Base-by-base conservation (phyloP, 2,113 vertebrate genomes). In the Muntiacus muntjak region DNA sequence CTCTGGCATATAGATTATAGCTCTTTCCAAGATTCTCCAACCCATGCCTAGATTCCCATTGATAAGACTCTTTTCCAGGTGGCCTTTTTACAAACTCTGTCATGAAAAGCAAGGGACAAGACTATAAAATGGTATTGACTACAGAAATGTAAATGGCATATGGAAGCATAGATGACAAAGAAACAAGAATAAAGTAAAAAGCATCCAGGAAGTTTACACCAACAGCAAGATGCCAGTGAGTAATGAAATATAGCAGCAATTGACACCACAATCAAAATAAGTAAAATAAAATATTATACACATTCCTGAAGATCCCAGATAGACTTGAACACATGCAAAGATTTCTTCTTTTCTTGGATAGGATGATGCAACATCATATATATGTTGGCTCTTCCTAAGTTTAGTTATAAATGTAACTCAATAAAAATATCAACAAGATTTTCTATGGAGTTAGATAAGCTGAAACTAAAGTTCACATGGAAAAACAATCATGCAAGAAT, bases 391-490 rank as follows among this genome's bases (percentile, higher is more conserved):
- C 33, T 89, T 82, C 54, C 84, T 67, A 84, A 84, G 15, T 92
- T 95, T 64, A 86, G 50, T 92, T 89, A 62, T 79, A 92, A 87
- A 67, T 85, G 83, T 84, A 92, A 84, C 13, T 95, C 50, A 64
- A 58, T 43, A 85, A 92, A 92, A 95, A 92, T 71, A 89, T 47
- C 47, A 85, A 78, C 13, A 88, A 92, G n/a, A 6, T 57, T 95
- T 85, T 95, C 62, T 78, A 62, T 57, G 19, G 33, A 85, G 40
- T 50, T n/a, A 78, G 54, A 54, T 14, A 89, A 95, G 50, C 12
- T 95, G 30, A 95, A 84, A 84, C 19, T 57, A 88, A 94, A 97
- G 62, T 95, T 92, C 50, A 89, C 13, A 28, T 78, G 47, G 62
- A 79, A 92, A 91, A 87, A 55, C 21, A 83, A 84, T 47, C 40